A percentile compares a stretch with the other conserved stretches of the same genome.
Conservation (phyloP, 2,888 invertebrate species). For the Cheilosia vernalis region DNA sequence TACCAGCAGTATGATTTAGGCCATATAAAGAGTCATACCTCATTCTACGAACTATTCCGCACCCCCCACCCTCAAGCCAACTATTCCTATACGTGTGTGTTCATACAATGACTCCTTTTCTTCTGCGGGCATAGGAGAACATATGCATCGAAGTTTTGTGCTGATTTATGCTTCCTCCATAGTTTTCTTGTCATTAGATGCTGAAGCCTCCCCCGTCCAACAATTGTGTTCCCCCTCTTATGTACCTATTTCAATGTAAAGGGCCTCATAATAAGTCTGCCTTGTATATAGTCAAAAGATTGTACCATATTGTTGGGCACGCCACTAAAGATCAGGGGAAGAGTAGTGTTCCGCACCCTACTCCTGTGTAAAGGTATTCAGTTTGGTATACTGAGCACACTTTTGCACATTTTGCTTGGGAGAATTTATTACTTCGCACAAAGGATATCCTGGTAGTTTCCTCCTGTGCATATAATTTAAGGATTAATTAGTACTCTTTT, state of each 20-base stretch:
- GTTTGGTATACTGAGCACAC: slow-evolving; percentile 14
- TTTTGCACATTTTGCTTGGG: slow-evolving; percentile 41
- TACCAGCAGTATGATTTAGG: slow-evolving; percentile 4
- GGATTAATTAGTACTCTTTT: slow-evolving; percentile 63
- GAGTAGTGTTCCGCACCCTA: slow-evolving; percentile 44
- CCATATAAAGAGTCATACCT: slow-evolving; percentile 1
- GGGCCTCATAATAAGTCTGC: slow-evolving; percentile 45
- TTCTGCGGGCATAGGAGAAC: not conserved
- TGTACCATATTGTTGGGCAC: slow-evolving; percentile 51
- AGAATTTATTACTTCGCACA: slow-evolving; percentile 65
- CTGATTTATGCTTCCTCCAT: slow-evolving; percentile 66
- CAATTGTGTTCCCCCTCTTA: slow-evolving; percentile 20
- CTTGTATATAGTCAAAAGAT: slow-evolving; percentile 34
- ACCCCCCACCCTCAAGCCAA: slow-evolving; percentile 17
- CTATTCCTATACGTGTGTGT: slow-evolving; percentile 19
- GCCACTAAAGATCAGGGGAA: slow-evolving; percentile 4
- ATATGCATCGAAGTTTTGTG: slow-evolving; percentile 58
- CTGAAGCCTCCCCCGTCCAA: slow-evolving; percentile 29
- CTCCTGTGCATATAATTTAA: slow-evolving; percentile 63
- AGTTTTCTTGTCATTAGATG: slow-evolving; percentile 69
- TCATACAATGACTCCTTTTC: slow-evolving; percentile 23
- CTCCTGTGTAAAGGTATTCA: not conserved
- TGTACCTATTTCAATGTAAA: slow-evolving; percentile 32
- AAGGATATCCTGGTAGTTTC: slow-evolving; percentile 71
- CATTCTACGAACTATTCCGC: not conserved